Evolutionary conservation across 1,140 invertebrate species (phyloP).

Genomic region (Kradibia gibbosae): DNA sequence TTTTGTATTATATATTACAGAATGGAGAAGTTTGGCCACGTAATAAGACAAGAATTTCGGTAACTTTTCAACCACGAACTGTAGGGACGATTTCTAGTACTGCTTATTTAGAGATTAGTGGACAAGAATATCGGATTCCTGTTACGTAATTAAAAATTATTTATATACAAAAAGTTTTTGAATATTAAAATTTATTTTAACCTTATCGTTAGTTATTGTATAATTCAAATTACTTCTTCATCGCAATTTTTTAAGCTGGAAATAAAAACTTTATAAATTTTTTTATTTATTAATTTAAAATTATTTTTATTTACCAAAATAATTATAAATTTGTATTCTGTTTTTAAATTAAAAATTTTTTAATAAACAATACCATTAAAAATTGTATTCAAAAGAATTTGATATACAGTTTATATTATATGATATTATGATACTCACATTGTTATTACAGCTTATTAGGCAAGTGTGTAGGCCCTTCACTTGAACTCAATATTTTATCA

Average conservation of each 20-base stretch:
- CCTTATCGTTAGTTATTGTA: too few species aligned
- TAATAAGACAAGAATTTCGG: slow-evolving; percentile 54
- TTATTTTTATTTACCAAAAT: too few species aligned
- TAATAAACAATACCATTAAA: too few species aligned
- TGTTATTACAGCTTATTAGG: slow-evolving; percentile 56
- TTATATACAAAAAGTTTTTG: background rate
- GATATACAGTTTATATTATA: background rate
- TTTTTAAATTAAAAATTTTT: too few species aligned
- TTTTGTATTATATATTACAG: slow-evolving; percentile 48
- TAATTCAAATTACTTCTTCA: too few species aligned
- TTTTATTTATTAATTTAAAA: too few species aligned
- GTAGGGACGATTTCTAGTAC: slow-evolving; percentile 55
- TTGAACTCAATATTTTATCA: slow-evolving; percentile 62
- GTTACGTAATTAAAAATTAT: slow-evolving; percentile 55
- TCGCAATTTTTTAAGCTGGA: too few species aligned
- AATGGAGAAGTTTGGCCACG: slow-evolving; percentile 63
- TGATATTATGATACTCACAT: background rate
- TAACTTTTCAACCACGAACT: slow-evolving; percentile 61
- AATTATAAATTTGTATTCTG: too few species aligned
- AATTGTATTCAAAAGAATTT: too few species aligned
- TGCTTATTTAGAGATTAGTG: slow-evolving; percentile 65
- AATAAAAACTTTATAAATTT: too few species aligned
- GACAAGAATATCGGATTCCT: slow-evolving; percentile 61
- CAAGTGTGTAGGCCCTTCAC: slow-evolving; percentile 60
- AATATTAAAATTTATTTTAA: too few species aligned